Evolutionary conservation across 2,888 invertebrate species (phyloP).

Genomic region (Celastrina argiolus): DNA sequence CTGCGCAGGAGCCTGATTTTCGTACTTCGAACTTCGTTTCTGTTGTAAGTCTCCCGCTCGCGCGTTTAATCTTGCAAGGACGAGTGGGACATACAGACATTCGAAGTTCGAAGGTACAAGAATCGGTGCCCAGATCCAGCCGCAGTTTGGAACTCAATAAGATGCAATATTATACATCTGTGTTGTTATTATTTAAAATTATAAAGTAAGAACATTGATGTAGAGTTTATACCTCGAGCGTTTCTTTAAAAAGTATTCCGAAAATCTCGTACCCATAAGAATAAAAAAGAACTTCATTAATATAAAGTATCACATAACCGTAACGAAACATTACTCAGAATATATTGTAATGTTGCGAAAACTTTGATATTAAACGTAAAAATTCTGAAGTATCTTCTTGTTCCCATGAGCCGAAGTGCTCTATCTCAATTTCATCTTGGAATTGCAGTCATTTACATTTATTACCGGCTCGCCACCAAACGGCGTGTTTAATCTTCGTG

Average conservation of each 20-base stretch:
- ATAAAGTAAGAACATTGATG: no score
- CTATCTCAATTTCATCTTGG: conserved; percentile 53
- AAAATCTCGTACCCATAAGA: not conserved
- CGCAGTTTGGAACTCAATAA: no score
- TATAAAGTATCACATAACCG: conserved; percentile 8
- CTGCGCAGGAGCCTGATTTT: no score
- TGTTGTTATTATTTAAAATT: no score
- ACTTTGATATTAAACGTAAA: conserved; percentile 16
- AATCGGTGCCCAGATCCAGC: no score
- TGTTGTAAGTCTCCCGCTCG: no score
- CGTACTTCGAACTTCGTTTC: no score
- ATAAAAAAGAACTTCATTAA: conserved; percentile 10
- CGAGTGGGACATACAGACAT: no score
- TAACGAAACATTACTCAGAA: conserved; percentile 4
- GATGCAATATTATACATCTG: no score
- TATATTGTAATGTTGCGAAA: conserved; percentile 13
- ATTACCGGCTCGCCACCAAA: conserved; percentile 41
- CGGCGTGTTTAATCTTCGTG: conserved; percentile 41
- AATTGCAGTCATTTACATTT: conserved; percentile 53
- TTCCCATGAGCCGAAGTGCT: conserved; percentile 45
- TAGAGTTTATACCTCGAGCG: no score
- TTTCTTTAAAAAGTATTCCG: not conserved
- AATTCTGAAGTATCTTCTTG: conserved; percentile 22
- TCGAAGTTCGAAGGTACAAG: no score
- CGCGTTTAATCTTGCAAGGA: no score